Conservation (phyloP, 2,888 invertebrate species). For the Coleophora flavipennella region DNA sequence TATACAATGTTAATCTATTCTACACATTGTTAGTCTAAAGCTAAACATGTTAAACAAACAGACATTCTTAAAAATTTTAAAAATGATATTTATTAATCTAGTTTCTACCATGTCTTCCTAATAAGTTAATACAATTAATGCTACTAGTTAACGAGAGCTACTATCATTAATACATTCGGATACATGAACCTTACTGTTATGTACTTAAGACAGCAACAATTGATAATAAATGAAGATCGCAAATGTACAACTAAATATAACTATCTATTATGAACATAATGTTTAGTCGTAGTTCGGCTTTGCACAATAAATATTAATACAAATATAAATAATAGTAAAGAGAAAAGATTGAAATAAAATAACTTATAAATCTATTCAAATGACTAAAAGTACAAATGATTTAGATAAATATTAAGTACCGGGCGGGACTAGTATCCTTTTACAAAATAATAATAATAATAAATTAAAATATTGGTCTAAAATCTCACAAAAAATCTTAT, state of each 20-base stretch:
- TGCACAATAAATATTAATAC: slow-evolving; percentile 47
- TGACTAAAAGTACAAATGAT: slow-evolving; percentile 42
- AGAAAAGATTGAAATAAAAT: slow-evolving; percentile 37
- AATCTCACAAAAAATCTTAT: slow-evolving; percentile 48
- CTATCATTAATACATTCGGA: slow-evolving; percentile 22
- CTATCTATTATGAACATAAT: slow-evolving; percentile 50
- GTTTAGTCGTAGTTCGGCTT: slow-evolving; percentile 44
- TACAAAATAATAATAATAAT: slow-evolving; percentile 34
- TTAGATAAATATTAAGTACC: slow-evolving; percentile 25
- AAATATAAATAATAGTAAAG: slow-evolving; percentile 41
- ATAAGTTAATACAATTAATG: slow-evolving; percentile 67
- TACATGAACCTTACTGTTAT: slow-evolving; percentile 40
- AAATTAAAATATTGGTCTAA: slow-evolving; percentile 39
- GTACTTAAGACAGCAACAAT: slow-evolving; percentile 36
- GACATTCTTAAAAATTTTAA: slow-evolving; percentile 64
- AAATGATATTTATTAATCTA: slow-evolving; percentile 71
- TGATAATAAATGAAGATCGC: slow-evolving; percentile 32
- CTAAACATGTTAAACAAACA: slow-evolving; percentile 74
- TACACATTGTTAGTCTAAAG: slow-evolving; percentile 68
- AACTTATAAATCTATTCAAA: slow-evolving; percentile 27
- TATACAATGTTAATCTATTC: slow-evolving; percentile 61
- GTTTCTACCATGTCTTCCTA: slow-evolving; percentile 54
- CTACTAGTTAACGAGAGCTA: slow-evolving; percentile 26
- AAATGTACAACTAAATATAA: slow-evolving; percentile 46
- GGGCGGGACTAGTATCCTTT: slow-evolving; percentile 30